Percentiles rank a stretch among this genome's conserved stretches.
Evolutionary conservation across 2,113 vertebrate genomes (phyloP).

Genomic region (Strix aluco): DNA sequence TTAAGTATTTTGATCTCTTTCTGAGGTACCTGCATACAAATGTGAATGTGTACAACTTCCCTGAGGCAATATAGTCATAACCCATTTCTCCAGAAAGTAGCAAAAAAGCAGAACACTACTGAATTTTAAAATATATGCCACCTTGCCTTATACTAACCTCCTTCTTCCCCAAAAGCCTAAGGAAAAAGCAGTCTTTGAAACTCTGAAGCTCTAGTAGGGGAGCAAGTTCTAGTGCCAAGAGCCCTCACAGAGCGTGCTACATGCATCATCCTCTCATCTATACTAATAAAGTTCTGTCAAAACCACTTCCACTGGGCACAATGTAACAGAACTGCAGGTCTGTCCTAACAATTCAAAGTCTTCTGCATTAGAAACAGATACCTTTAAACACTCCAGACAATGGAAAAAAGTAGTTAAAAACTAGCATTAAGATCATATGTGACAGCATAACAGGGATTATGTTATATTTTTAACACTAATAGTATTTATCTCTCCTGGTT

Average conservation of each 20-base stretch:
- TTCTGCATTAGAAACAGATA: background rate
- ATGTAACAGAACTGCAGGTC: background rate
- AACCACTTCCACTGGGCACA: background rate
- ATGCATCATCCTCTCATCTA: background rate
- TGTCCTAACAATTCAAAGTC: background rate
- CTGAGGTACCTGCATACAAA: background rate
- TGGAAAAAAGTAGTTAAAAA: background rate
- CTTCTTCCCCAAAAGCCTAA: background rate
- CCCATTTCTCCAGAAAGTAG: background rate
- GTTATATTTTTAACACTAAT: background rate
- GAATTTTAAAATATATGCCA: background rate
- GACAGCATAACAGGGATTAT: rapidly evolving
- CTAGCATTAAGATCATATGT: background rate
- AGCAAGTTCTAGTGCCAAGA: background rate
- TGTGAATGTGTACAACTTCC: background rate
- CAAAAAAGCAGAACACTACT: background rate
- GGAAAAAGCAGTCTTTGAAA: background rate
- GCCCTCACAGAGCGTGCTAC: no score
- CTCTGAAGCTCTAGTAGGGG: background rate
- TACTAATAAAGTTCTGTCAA: background rate
- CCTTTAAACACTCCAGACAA: background rate
- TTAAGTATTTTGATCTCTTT: background rate
- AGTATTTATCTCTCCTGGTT: background rate
- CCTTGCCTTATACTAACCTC: background rate
- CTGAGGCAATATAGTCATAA: background rate